A percentile compares a stretch with the other conserved stretches of the same genome.
These are phyloP conservation scores for Drosophila asahinai DNA, from an alignment of 1,140 invertebrate genomes.

Conservation along the genomic window DNA sequence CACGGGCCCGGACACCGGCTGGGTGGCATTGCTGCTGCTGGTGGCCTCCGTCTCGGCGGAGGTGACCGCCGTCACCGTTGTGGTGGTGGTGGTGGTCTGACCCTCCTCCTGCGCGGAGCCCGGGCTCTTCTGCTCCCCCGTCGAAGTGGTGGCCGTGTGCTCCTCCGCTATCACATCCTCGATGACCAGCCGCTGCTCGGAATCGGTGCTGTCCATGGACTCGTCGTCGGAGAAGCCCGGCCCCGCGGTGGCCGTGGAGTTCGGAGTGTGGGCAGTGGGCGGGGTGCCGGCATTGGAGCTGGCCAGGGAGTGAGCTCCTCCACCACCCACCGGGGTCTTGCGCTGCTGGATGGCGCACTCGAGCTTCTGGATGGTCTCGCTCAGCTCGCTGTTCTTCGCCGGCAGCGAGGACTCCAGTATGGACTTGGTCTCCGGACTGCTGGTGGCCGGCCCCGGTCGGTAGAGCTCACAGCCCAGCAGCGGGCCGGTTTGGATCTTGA, in stretches of 20 bases:
- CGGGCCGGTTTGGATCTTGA: slow-evolving; percentile 66
- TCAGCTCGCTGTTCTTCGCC: slow-evolving; percentile 87
- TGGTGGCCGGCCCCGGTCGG: slow-evolving; percentile 45
- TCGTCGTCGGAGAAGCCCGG: slow-evolving; percentile 83
- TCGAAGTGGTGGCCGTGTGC: slow-evolving; percentile 50
- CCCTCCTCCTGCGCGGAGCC: slow-evolving; percentile 40
- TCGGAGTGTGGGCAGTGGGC: slow-evolving; percentile 51
- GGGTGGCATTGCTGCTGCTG: slow-evolving; percentile 34
- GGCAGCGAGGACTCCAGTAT: slow-evolving; percentile 78
- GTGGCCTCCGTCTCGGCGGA: slow-evolving; percentile 30
- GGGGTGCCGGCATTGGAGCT: slow-evolving; percentile 62
- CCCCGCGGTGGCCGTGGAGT: slow-evolving; percentile 31
- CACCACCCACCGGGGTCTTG: slow-evolving; percentile 71
- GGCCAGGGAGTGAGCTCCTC: slow-evolving; percentile 47
- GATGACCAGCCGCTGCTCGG: slow-evolving; percentile 89
- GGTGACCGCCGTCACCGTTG: slow-evolving; percentile 12
- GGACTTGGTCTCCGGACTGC: slow-evolving; percentile 78
- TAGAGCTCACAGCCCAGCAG: slow-evolving; percentile 37
- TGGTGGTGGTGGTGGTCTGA: slow-evolving; percentile 18
- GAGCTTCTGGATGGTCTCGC: slow-evolving; percentile 87
- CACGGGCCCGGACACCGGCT: slow-evolving; percentile 40
- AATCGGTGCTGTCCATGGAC: slow-evolving; percentile 90
- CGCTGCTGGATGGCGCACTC: slow-evolving; percentile 82
- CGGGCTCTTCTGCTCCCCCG: slow-evolving; percentile 65
- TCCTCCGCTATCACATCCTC: slow-evolving; percentile 79